Evolutionary conservation across 37 sponge, comb jelly and placozoan genomes (phyloP), one percentile per base, ranked within the genome.

Genomic region (Theonella swinhoei): DNA sequence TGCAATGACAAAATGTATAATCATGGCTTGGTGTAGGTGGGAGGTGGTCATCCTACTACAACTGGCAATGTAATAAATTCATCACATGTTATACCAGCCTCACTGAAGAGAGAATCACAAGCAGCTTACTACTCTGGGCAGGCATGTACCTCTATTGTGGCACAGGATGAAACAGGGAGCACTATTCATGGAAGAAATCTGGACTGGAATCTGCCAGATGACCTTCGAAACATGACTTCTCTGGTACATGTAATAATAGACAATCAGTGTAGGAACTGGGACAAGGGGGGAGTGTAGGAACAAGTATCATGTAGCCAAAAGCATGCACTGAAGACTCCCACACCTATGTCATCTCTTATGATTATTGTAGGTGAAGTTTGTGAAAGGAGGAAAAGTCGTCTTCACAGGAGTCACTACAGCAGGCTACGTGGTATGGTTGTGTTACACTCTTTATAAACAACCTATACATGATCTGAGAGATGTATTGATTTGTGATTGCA

Each of bases 91-190:
- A 17, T 20, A 28, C n/a, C n/a, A n/a, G n/a, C n/a, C n/a, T n/a
- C n/a, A n/a, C n/a, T n/a, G 36, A 8, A n/a, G n/a, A n/a, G n/a
- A n/a, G n/a, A n/a, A n/a, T n/a, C n/a, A n/a, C n/a, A n/a, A n/a
- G n/a, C n/a, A n/a, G 22, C 32, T 22, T 34, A 33, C 36, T 4
- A 76, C 33, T 33, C 7, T n/a, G 79, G 80, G 2, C 40, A 58
- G 39, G 90, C 90, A 0, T 91, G 92, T 39, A 91, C 92, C 25
- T 91, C 92, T 0, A 91, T 91, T 43, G 92, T 91, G 9, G 88
- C 88, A 9, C 88, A 87, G 38, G 79, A 81, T 54, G 19, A 35
- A 30, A 59, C 30, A 20, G 87, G 84, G 0, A 42, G 34, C 26
- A 34, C 87, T 1, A 70, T 68, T 38, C 92, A 92, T 73, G 92